Evolutionary conservation across 2,113 vertebrate species (phyloP), one percentile per base, ranked within the genome.

Genomic region (Scartelaos histophorus): DNA sequence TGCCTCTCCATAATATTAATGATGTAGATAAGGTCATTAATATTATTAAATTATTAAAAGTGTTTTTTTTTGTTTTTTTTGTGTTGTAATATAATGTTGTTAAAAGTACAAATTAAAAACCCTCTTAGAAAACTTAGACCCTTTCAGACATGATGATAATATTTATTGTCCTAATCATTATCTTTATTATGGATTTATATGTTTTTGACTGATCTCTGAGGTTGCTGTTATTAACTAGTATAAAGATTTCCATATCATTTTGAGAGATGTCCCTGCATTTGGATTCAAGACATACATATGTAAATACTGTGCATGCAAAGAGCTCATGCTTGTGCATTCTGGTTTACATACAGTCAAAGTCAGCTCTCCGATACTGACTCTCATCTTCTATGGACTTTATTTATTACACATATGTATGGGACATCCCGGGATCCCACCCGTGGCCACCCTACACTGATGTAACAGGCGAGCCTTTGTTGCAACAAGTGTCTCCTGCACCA

Each of bases 401-500:
- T 16, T n/a, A 5, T 16, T 51, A 16, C 38, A 43, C 38, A 43
- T 43, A 10, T 43, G 38, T 43, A 10, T 43, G 38, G 5, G 38
- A 43, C 38, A 43, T 7, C 38, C 38, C 6, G 38, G 38, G 1
- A 43, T 51, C 15, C 15, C 47, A 19, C 47, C 47, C 47, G 47
- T 51, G 78, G 64, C 86, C 84, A 85, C 88, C 47, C 47, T 17
- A 82, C 75, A 86, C 82, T 73, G 84, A 84, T 64, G 90, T 89
- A 92, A 93, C 92, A 93, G 92, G 89, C 88, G 66, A 84, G 54
- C 82, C 76, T 62, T 86, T 88, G 86, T 87, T 73, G 90, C 93
- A 93, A 94, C 93, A 94, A 94, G 94, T 94, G 94, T 91, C 88
- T 90, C 67, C 85, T 85, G 87, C 85, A 87, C 89, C 84, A 87